Conservation (phyloP, 1,140 invertebrate genomes). For the Drosophila sproati region DNA sequence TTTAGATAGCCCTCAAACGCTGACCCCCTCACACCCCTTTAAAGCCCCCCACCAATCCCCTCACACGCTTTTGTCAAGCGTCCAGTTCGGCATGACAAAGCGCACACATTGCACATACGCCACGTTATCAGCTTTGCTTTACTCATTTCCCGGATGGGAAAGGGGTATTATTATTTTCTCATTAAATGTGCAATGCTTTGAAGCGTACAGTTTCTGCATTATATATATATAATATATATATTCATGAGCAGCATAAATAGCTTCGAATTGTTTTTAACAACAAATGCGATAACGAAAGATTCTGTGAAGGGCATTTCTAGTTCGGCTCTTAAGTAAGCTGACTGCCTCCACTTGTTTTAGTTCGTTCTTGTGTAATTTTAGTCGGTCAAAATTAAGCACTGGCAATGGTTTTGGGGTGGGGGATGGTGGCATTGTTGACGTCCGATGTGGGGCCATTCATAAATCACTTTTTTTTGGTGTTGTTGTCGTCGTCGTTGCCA, state of each 20-base stretch:
- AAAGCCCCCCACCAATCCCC: not conserved
- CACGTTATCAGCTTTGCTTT: slow-evolving; percentile 7
- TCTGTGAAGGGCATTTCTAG: not conserved
- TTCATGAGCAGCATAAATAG: too few species aligned
- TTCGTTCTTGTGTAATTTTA: slow-evolving; percentile 48
- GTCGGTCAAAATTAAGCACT: slow-evolving; percentile 21
- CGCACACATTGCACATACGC: slow-evolving; percentile 35
- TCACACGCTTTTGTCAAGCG: not conserved
- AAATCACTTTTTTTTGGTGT: slow-evolving; percentile 62
- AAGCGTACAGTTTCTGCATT: too few species aligned
- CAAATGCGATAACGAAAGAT: too few species aligned
- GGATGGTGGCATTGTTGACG: slow-evolving; percentile 15
- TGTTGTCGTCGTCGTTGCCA: slow-evolving; percentile 13
- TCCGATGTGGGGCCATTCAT: slow-evolving; percentile 60
- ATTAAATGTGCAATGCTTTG: not conserved
- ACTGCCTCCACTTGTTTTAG: slow-evolving; percentile 5
- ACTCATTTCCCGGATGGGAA: slow-evolving; percentile 14
- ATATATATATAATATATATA: too few species aligned
- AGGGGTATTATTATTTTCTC: not conserved
- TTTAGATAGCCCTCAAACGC: slow-evolving; percentile 12
- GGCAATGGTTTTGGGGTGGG: slow-evolving; percentile 3
- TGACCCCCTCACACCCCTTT: not conserved
- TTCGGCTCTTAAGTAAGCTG: not conserved
- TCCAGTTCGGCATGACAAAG: slow-evolving; percentile 17
- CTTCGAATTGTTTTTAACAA: too few species aligned